Conservation (phyloP, 2,888 invertebrate genomes). For the Rhaphigaster nebulosa region DNA sequence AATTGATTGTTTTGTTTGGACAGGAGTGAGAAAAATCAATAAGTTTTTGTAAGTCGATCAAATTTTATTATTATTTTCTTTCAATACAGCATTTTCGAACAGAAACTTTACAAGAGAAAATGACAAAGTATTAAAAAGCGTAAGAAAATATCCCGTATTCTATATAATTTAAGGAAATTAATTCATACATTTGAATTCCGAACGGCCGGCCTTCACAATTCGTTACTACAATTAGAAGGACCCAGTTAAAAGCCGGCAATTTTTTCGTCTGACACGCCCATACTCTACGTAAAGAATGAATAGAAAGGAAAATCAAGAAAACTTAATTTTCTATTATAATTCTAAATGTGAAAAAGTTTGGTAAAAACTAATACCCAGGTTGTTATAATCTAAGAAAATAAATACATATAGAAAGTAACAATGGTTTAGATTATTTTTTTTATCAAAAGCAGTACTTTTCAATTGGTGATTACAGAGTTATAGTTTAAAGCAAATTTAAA, state of each 20-base stretch:
- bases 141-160: not conserved
- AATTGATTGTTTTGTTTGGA: no score
- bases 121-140: not conserved
- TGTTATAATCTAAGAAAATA: not conserved
- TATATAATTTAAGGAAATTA: not conserved
- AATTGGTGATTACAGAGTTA: not conserved
- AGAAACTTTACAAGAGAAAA: not conserved
- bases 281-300: not conserved
- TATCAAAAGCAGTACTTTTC: no score
- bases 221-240: conserved; percentile 42
- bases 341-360: not conserved
- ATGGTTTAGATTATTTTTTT: not conserved
- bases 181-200: conserved; percentile 1
- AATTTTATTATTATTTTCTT: no score
- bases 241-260: conserved; percentile 41
- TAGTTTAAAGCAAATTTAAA: no score
- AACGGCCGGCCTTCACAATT: conserved; percentile 35
- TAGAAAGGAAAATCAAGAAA: not conserved
- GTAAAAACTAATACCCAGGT: not conserved
- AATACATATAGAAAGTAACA: not conserved
- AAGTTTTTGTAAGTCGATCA: not conserved
- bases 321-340: not conserved
- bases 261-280: conserved; percentile 53
- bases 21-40: not conserved
- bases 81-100: no score